These are phyloP conservation scores for Haemorhous mexicanus DNA, from an alignment of 2,113 vertebrate species.

Conservation along the genomic window DNA sequence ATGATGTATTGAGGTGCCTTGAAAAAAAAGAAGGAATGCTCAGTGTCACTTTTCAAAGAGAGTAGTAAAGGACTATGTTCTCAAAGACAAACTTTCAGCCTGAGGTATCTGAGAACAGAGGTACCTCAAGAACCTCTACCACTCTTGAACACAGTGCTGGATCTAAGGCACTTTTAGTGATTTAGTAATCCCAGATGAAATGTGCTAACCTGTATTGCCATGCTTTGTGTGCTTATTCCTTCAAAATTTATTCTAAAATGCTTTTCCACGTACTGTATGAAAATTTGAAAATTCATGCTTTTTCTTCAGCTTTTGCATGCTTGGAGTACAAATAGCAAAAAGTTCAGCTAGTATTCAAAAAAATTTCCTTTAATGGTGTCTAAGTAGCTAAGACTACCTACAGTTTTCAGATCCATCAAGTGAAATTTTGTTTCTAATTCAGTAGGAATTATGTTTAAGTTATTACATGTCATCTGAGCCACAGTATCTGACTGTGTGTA, in stretches of 20 bases:
- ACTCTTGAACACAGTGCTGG: background rate
- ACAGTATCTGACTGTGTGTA: background rate
- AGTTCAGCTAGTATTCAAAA: background rate
- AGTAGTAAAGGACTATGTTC: background rate
- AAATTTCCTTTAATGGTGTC: background rate
- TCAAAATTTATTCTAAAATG: background rate
- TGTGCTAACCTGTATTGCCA: background rate
- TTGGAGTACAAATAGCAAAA: background rate
- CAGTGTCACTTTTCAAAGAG: background rate
- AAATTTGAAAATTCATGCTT: background rate
- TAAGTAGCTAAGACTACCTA: background rate
- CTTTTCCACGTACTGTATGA: background rate
- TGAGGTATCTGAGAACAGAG: background rate
- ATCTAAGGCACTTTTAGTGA: background rate
- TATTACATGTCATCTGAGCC: background rate
- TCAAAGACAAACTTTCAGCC: background rate
- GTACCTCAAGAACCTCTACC: background rate
- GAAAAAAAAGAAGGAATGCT: background rate
- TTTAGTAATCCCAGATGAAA: background rate
- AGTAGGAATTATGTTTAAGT: background rate
- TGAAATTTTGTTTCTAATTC: background rate
- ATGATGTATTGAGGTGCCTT: background rate
- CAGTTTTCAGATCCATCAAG: background rate
- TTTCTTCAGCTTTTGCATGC: background rate
- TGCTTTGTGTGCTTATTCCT: background rate